These are phyloP conservation scores for Mixornis gularis DNA, from an alignment of 2,113 vertebrate genomes.

Conservation along the genomic window DNA sequence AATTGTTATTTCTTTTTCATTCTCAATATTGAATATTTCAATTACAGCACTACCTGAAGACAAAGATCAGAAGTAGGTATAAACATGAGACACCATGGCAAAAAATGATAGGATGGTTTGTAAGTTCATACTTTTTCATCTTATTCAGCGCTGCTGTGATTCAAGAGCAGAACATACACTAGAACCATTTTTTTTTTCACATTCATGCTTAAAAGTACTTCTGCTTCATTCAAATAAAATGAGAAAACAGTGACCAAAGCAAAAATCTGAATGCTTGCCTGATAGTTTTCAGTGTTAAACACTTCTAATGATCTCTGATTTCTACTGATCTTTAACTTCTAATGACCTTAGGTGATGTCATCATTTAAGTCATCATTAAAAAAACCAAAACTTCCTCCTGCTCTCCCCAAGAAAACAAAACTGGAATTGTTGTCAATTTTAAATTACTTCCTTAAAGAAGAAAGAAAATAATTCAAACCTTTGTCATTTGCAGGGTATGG, in stretches of 20 bases:
- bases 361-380: not conserved
- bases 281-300: not conserved
- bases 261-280: not conserved
- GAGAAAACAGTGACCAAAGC: not conserved
- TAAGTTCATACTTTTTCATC: not conserved
- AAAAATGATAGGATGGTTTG: not conserved
- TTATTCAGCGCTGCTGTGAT: not conserved
- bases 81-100: not conserved
- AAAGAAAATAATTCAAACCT: not conserved
- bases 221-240: not conserved
- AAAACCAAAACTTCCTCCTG: not conserved
- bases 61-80: not conserved
- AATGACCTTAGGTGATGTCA: not conserved
- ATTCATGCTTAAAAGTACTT: not conserved
- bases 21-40: not conserved
- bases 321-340: not conserved
- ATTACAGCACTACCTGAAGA: not conserved
- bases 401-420: not conserved
- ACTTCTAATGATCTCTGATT: not conserved
- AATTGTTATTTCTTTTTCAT: not conserved
- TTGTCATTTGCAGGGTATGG: not conserved
- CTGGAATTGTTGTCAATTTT: not conserved
- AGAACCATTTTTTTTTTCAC: not conserved
- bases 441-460: not conserved
- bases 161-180: not conserved